Conservation (phyloP, 1,140 invertebrate species). For the Brachionus angularis region DNA sequence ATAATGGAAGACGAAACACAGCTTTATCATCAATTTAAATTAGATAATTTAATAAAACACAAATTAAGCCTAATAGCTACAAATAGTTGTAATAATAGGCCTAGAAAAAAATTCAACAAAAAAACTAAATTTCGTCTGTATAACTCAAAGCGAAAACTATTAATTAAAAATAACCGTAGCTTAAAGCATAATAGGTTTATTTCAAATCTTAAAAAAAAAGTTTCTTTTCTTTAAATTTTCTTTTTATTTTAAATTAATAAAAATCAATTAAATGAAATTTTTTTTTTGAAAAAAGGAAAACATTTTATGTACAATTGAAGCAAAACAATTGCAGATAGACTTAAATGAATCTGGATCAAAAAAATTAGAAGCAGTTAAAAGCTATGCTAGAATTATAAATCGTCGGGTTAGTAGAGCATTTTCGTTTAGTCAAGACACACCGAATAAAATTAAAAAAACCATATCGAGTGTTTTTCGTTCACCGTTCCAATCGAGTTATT, state of each 20-base stretch:
- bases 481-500: slow-evolving; percentile 68
- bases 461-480: slow-evolving; percentile 72
- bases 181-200: neutral
- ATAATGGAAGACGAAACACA: slow-evolving; percentile 14
- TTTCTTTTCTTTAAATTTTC: slow-evolving; percentile 8
- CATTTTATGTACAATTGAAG: slow-evolving; percentile 41
- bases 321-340: slow-evolving; percentile 37
- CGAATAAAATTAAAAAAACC: slow-evolving; percentile 82
- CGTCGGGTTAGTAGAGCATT: slow-evolving; percentile 81
- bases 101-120: no score
- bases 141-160: no score
- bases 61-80: no score
- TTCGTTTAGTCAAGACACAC: slow-evolving; percentile 84
- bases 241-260: neutral
- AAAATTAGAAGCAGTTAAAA: slow-evolving; percentile 67
- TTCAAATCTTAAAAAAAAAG: slow-evolving; percentile 32
- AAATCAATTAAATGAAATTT: neutral
- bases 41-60: neutral
- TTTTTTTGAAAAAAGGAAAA: slow-evolving; percentile 30
- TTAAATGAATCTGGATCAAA: slow-evolving; percentile 45
- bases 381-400: slow-evolving; percentile 57
- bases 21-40: neutral
- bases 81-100: no score
- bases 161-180: no score
- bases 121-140: no score